Base-by-base conservation (phyloP, 2,113 vertebrate species). In the Brachionichthys hirsutus region DNA sequence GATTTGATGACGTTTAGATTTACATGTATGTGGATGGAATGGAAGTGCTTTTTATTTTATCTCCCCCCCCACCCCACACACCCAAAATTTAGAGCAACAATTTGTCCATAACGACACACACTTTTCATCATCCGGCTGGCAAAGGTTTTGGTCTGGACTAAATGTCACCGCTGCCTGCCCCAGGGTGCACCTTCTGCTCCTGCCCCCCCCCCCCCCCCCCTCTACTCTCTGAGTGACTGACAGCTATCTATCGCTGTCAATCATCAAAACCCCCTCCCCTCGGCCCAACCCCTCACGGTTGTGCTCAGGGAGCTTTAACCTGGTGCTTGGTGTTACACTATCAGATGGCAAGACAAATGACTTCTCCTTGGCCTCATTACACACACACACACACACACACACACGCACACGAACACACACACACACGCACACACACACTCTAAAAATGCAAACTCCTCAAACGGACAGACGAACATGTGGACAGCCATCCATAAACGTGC, bases 341-440 rank as follows among this genome's bases (percentile, higher is more conserved):
- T 96, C 94, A 91, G 91, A 92, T 94, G 90, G 91, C 92, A 92
- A 81, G 85, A 87, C 89, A 90, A 89, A 92, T 91, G 87, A 89
- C 85, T 89, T 85, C 79, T 85, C 69, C 81, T 85, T 80, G 83
- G 77, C 82, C 82, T 88, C 84, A 86, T 87, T 82, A 85, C 84
- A 82, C 75, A 64, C 69, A 70, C 69, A 66, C 54, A 52, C 17
- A 46, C 58, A 42, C 56, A 56, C 69, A 54, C 59, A 17, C 53
- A 42, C 53, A 38, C 36, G 36, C 65, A 59, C 66, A 57, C 49
- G 71, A 47, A 20, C 51, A 54, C 16, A 49, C 59, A 3, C 19
- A 55, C 35, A 55, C 9, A 38, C 12, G 62, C 18, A 14, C 30
- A 60, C 50, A 62, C 35, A 44, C 49, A 15, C 5, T 46, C 17